These are phyloP conservation scores for Elgaria multicarinata DNA, from an alignment of 2,113 vertebrate genomes.

Conservation along the genomic window DNA sequence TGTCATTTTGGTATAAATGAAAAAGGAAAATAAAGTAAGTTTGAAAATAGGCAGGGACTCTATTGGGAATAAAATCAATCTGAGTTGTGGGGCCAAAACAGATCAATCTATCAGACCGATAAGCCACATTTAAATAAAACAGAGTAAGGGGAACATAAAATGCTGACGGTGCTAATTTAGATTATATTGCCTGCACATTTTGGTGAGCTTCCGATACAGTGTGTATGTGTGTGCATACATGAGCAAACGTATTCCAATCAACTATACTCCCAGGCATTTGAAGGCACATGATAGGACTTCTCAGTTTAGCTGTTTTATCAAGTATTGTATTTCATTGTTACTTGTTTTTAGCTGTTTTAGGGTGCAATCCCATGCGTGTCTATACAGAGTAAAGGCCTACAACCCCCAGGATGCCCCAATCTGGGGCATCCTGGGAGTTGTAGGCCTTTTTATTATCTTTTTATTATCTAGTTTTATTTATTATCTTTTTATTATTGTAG, in stretches of 20 bases:
- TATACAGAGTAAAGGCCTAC: neutral
- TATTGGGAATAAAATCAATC: slow-evolving; percentile 83
- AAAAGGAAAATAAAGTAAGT: slow-evolving; percentile 71
- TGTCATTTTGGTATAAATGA: slow-evolving; percentile 71
- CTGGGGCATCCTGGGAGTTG: no score
- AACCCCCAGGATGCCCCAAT: no score
- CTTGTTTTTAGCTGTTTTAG: no score
- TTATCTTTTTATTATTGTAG: no score
- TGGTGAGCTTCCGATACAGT: neutral
- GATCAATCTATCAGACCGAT: slow-evolving; percentile 78
- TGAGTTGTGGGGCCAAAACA: slow-evolving; percentile 76
- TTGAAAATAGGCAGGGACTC: slow-evolving; percentile 73
- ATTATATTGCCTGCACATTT: slow-evolving; percentile 49
- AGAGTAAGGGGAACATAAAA: slow-evolving; percentile 34
- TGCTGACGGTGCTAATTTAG: slow-evolving; percentile 57
- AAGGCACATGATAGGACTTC: no score
- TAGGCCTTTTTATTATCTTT: no score
- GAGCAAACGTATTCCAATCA: no score
- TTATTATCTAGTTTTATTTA: no score
- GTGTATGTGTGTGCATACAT: neutral
- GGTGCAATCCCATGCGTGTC: no score
- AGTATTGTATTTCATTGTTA: no score
- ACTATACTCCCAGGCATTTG: no score
- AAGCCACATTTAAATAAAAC: slow-evolving; percentile 52
- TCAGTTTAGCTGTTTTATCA: no score